Percentiles rank a stretch among this genome's conserved stretches.
Conservation (phyloP, 2,797 vertebrate genomes). For the Tinamus major region DNA sequence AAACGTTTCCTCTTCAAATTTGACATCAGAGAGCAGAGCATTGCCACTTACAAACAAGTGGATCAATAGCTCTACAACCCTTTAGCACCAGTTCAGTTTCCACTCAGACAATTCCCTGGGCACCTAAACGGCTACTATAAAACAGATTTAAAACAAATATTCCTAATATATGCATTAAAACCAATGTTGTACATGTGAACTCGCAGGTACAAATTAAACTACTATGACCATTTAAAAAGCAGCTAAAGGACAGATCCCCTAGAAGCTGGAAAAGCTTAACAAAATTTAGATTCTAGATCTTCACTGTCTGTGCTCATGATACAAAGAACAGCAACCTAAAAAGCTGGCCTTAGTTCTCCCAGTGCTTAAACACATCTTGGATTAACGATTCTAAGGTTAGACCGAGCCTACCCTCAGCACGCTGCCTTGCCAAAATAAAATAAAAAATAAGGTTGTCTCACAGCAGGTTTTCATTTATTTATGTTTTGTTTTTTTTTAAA, state of each 20-base stretch:
- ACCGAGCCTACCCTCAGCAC: neutral
- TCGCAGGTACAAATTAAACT: neutral
- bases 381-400: neutral
- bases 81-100: neutral
- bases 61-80: neutral
- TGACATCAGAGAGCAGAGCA: neutral
- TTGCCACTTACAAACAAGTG: neutral
- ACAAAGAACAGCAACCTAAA: neutral
- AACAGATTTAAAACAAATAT: neutral
- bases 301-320: neutral
- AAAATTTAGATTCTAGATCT: neutral
- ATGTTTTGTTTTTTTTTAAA: neutral
- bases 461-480: conserved; percentile 40
- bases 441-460: neutral
- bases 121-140: neutral
- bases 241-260: neutral
- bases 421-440: neutral
- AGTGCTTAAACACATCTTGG: neutral
- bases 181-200: neutral
- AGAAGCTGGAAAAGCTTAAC: neutral
- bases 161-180: neutral
- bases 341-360: neutral
- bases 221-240: neutral
- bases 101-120: neutral
- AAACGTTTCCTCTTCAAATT: neutral